Base-by-base conservation (phyloP, 2,888 invertebrate species). In the Eudemis profundana region DNA sequence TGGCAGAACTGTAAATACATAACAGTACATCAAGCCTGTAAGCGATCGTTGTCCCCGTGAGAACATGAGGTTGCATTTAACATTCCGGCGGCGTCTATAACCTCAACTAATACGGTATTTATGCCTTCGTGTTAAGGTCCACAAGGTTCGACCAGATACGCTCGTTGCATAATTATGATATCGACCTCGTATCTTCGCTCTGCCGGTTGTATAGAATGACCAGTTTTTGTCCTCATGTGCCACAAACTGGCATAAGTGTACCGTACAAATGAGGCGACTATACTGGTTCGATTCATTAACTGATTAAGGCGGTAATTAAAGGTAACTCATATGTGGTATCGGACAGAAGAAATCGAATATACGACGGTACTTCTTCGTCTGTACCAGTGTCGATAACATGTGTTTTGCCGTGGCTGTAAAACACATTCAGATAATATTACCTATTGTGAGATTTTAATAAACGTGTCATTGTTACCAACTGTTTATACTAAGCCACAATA, bases 41-140 rank as follows among this genome's bases (percentile, higher is more conserved):
- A 46, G 29, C 38, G 53, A 53, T 46, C 60, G 47, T 51, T 66
- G 76, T 78, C 78, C 70, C 71, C 75, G 74, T 77, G 76, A 73
- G 78, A 79, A 77, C 70, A 68, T 70, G 69, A n/a, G 67, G 46
- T 59, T 62, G 67, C 69, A 69, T 73, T 80, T 73, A 72, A 71
- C 71, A 82, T 79, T 78, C 72, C 61, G 51, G 40, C 49, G 68
- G 61, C 65, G 63, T 70, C 63, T 70, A 61, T 61, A 66, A 23
- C 36, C 46, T 44, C 21, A 17, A 36, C 36, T 17, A 62, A 53
- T 27, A 36, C n/a, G 23, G 27, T n/a, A 2, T 44, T 27, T 47
- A 62, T 47, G 10, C 17, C 27, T 14, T 38, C n/a, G 23, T 27
- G 29, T 27, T 44, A 61, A 33, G 23, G 51, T 51, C 17, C 21